Evolutionary conservation across 2,888 invertebrate genomes (phyloP).

Genomic region (Eupsilia transversa): DNA sequence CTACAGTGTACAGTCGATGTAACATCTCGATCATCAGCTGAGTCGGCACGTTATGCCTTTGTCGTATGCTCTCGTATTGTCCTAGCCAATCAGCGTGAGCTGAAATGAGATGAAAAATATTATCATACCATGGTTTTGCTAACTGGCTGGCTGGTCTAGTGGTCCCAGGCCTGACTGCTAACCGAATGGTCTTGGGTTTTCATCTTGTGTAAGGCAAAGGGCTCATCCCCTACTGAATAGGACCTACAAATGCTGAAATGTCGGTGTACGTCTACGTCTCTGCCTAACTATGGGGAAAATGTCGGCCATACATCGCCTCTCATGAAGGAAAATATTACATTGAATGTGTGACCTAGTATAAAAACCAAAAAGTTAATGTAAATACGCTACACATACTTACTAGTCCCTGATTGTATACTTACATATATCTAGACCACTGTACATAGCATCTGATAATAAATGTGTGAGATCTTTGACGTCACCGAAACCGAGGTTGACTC

Average conservation of each 20-base stretch:
- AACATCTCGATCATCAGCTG: conserved; percentile 96
- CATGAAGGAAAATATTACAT: not conserved
- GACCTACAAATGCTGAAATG: not conserved
- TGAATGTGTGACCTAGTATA: not conserved
- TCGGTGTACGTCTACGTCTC: not conserved
- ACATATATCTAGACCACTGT: conserved; percentile 94
- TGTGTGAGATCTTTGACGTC: conserved; percentile 95
- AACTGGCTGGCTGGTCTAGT: too few species aligned
- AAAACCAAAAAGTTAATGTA: not conserved
- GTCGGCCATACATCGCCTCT: not conserved
- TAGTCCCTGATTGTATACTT: conserved; percentile 65
- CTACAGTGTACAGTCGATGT: conserved; percentile 95
- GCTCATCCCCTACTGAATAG: not conserved
- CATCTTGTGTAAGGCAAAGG: not conserved
- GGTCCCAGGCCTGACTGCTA: not conserved
- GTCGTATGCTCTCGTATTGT: conserved; percentile 95
- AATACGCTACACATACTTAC: not conserved
- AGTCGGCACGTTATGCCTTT: conserved; percentile 96
- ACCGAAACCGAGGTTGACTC: conserved; percentile 99
- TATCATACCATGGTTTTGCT: not conserved
- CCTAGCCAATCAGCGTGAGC: conserved; percentile 93
- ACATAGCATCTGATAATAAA: conserved; percentile 92
- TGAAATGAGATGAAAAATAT: conserved; percentile 69
- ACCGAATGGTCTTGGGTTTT: not conserved
- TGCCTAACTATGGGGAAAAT: not conserved